Conservation (phyloP, 2,888 invertebrate genomes). For the Eilema sororculum region DNA sequence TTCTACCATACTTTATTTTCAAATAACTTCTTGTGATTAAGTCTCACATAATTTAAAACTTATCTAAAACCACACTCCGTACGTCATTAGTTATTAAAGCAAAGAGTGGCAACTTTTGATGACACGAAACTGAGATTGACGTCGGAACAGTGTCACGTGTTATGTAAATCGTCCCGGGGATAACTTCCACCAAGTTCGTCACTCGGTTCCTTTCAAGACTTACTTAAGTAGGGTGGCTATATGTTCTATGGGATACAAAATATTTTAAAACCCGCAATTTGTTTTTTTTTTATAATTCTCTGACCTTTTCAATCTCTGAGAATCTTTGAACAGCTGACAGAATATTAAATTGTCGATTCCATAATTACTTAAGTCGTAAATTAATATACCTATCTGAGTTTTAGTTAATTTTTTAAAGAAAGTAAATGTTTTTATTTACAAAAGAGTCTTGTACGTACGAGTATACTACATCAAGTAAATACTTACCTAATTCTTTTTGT, state of each 20-base stretch:
- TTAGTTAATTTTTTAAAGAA: too few species aligned
- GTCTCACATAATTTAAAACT: not conserved
- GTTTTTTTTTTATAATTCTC: not conserved
- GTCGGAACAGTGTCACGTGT: conserved; percentile 56
- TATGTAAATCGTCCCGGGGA: conserved; percentile 62
- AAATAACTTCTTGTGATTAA: not conserved
- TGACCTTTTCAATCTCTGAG: not conserved
- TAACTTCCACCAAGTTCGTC: conserved; percentile 57
- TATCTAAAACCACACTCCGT: conserved; percentile 9
- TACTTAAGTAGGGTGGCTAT: conserved; percentile 32
- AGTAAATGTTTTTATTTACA: too few species aligned
- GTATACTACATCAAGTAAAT: too few species aligned
- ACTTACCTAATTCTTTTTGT: too few species aligned
- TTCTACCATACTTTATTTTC: too few species aligned
- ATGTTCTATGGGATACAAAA: not conserved
- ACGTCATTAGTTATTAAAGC: conserved; percentile 43
- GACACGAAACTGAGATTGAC: conserved; percentile 43
- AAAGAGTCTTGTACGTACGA: too few species aligned
- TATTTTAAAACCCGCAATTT: not conserved
- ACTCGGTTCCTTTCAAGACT: conserved; percentile 48
- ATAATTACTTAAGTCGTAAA: too few species aligned
- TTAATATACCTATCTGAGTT: too few species aligned
- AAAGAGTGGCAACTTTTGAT: conserved; percentile 30
- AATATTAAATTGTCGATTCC: too few species aligned
- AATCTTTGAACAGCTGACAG: too few species aligned